Evolutionary conservation across 2,888 invertebrate genomes (phyloP).

Genomic region (Apotomis betuletana): DNA sequence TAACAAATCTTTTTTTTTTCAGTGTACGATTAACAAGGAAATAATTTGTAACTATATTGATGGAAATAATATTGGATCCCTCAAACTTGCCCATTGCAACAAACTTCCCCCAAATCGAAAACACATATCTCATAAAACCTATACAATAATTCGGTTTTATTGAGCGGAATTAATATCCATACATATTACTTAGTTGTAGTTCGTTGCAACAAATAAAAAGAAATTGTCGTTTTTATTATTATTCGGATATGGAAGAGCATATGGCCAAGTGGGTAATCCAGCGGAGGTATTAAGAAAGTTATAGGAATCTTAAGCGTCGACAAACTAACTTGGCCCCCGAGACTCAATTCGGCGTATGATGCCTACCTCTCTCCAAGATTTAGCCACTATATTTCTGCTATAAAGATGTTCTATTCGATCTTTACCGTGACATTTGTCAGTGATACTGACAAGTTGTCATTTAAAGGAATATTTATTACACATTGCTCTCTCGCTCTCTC

Average conservation of each 20-base stretch:
- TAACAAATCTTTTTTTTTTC: too few relatives aligned
- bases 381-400: too few relatives aligned
- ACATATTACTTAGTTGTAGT: slow-evolving; percentile 61
- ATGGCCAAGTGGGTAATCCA: slow-evolving; percentile 73
- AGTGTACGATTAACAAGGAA: not conserved
- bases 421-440: too few relatives aligned
- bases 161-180: slow-evolving; percentile 77
- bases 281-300: slow-evolving; percentile 79
- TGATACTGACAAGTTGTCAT: too few relatives aligned
- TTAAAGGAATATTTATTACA: too few relatives aligned
- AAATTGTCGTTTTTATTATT: slow-evolving; percentile 77
- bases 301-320: slow-evolving; percentile 71
- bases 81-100: not conserved
- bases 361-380: too few relatives aligned
- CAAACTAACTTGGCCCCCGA: slow-evolving; percentile 63
- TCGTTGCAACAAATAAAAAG: slow-evolving; percentile 73
- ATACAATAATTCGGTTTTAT: slow-evolving; percentile 68
- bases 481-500: too few relatives aligned
- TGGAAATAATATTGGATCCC: not conserved
- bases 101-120: slow-evolving; percentile 45
- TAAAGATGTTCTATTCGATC: too few relatives aligned
- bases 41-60: not conserved
- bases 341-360: too few relatives aligned
- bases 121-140: slow-evolving; percentile 47
- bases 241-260: slow-evolving; percentile 67